Conservation (phyloP, 2,797 vertebrate genomes). For the Rhynchonycteris naso region DNA sequence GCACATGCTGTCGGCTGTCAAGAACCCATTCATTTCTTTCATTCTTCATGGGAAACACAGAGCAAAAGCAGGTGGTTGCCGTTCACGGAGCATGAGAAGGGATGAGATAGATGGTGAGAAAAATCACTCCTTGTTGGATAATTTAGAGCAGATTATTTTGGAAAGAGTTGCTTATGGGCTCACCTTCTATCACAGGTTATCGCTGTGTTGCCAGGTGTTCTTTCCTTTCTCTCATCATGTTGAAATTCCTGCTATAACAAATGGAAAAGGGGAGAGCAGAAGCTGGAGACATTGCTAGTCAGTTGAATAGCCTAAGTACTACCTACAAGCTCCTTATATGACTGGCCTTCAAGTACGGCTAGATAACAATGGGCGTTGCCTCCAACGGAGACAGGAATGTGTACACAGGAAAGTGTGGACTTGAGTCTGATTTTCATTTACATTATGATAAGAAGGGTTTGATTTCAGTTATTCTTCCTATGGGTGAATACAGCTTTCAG, state of each 20-base stretch:
- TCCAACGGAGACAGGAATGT: neutral
- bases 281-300: neutral
- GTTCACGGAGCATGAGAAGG: neutral
- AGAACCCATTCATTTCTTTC: conserved; percentile 10
- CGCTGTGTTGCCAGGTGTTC: conserved; percentile 7
- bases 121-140: conserved; percentile 33
- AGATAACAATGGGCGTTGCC: neutral
- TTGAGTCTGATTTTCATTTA: neutral
- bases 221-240: conserved; percentile 16
- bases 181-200: conserved; percentile 22
- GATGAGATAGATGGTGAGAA: neutral
- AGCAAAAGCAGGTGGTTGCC: neutral
- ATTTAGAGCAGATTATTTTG: neutral
- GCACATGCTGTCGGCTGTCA: neutral
- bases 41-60: neutral
- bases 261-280: neutral
- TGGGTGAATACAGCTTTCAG: neutral
- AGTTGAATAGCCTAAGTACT: neutral
- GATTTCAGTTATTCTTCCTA: neutral
- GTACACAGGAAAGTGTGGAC: neutral
- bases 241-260: conserved; percentile 19
- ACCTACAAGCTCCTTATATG: neutral
- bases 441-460: neutral
- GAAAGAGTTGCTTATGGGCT: neutral
- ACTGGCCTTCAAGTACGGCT: neutral